phyloP scores from a whole-genome alignment of 2,797 vertebrate genomes.

The Gymnopithys bicolor region DNA sequence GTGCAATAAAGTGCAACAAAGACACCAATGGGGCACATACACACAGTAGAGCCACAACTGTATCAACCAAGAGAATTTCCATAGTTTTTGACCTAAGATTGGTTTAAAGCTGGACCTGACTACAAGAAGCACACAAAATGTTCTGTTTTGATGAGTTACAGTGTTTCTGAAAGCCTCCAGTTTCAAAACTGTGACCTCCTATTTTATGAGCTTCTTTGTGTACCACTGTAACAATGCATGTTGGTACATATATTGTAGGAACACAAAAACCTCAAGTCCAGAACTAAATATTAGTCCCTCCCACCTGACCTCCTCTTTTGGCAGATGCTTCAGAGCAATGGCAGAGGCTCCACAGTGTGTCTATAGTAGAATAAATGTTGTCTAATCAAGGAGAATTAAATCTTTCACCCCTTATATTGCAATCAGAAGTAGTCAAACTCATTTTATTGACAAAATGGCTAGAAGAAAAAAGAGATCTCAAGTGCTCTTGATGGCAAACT shows the following conservation, averaged over 20 bases:
- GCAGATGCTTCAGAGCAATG: not conserved
- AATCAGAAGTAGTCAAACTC: not conserved
- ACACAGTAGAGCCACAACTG: not conserved
- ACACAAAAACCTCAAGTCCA: not conserved
- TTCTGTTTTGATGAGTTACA: not conserved
- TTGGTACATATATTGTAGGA: not conserved
- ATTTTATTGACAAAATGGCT: not conserved
- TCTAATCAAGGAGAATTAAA: not conserved
- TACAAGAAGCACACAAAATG: not conserved
- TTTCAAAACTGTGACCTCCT: not conserved
- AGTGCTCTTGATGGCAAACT: fast-evolving
- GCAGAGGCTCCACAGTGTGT: not conserved
- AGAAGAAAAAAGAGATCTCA: not conserved
- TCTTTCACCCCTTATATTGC: not conserved
- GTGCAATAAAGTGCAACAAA: not conserved
- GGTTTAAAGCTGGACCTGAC: not conserved
- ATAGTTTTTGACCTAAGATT: not conserved
- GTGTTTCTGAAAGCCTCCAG: not conserved
- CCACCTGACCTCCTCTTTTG: not conserved
- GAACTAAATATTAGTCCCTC: not conserved
- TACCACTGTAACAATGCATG: not conserved
- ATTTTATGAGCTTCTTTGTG: not conserved
- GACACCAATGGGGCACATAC: not conserved
- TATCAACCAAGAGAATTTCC: not conserved
- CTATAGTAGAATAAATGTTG: not conserved